A percentile compares a stretch with the other conserved stretches of the same genome.
Evolutionary conservation across 92 coral and sea anemone genomes (phyloP).

Genomic region (Porites cylindrica): DNA sequence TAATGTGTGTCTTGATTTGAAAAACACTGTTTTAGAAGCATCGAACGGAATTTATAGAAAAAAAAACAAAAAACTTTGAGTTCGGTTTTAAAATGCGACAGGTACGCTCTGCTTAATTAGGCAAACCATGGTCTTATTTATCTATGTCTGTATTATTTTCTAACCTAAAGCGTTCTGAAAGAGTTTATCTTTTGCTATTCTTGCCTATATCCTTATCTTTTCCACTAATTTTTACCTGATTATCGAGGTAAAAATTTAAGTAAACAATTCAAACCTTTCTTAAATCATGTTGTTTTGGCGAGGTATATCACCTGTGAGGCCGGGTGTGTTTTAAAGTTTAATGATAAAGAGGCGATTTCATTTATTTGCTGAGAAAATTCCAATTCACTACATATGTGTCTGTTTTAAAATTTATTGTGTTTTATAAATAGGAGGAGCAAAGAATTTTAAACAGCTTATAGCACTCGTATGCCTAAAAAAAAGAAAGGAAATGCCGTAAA

Average conservation of each 20-base stretch:
- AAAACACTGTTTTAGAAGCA: background rate
- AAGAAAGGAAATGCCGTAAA: background rate
- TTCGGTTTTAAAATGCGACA: background rate
- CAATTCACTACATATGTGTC: background rate
- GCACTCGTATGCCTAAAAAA: background rate
- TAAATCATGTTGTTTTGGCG: conserved; percentile 7
- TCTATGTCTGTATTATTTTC: background rate
- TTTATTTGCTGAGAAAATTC: conserved; percentile 6
- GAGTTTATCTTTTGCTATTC: background rate
- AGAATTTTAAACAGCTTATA: background rate
- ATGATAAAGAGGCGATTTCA: conserved; percentile 7
- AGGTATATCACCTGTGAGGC: conserved; percentile 11
- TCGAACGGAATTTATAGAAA: background rate
- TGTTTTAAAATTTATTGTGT: background rate
- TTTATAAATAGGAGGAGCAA: background rate
- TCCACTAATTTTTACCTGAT: background rate
- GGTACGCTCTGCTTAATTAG: background rate
- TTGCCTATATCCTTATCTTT: too few species aligned
- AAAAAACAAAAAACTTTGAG: too few species aligned
- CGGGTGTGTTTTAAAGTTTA: conserved; percentile 19
- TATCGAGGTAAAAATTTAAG: too few species aligned
- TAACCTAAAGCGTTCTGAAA: background rate
- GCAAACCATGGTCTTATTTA: background rate
- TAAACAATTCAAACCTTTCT: background rate
- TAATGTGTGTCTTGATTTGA: background rate